Percentiles rank a stretch among this genome's conserved stretches.
These are phyloP conservation scores for Coleophora deauratella DNA, from an alignment of 2,888 invertebrate genomes.

Conservation along the genomic window DNA sequence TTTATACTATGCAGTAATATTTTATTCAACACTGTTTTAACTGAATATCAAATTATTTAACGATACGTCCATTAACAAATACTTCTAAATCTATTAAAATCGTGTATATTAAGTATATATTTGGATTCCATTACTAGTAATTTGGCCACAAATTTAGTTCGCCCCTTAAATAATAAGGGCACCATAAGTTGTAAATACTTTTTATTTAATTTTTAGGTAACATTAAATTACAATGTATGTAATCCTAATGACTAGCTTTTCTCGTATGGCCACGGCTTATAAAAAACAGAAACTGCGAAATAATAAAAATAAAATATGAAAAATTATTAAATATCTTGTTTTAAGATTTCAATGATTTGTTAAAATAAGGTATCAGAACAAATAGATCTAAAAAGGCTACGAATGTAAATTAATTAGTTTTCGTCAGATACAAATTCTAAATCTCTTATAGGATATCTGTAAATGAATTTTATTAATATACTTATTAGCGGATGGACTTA, in stretches of 20 bases:
- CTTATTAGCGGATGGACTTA: constrained; percentile 61
- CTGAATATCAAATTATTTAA: no score
- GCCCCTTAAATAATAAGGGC: constrained; percentile 57
- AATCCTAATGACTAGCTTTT: constrained; percentile 71
- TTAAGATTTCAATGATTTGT: constrained; percentile 10
- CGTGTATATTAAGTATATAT: constrained; percentile 66
- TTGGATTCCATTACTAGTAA: constrained; percentile 69
- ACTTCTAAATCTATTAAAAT: constrained; percentile 56
- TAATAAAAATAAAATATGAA: constrained; percentile 24
- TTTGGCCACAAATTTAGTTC: constrained; percentile 73
- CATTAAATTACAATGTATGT: constrained; percentile 67
- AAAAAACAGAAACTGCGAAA: constrained; percentile 14
- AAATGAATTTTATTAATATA: constrained; percentile 21
- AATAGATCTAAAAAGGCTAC: no score
- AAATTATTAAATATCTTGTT: constrained; percentile 21
- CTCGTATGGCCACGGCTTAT: constrained; percentile 63
- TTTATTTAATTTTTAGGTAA: constrained; percentile 43
- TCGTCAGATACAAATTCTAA: constrained; percentile 18
- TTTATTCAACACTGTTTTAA: no score
- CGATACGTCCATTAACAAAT: constrained; percentile 26
- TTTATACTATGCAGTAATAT: no score
- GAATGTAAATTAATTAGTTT: no score
- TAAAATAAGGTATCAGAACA: no score
- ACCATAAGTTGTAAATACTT: constrained; percentile 63
- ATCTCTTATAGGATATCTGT: constrained; percentile 16